Percentiles rank a stretch among this genome's conserved stretches.
Evolutionary conservation across 2,888 invertebrate species (phyloP).

Genomic region (Eupithecia pulchellata): DNA sequence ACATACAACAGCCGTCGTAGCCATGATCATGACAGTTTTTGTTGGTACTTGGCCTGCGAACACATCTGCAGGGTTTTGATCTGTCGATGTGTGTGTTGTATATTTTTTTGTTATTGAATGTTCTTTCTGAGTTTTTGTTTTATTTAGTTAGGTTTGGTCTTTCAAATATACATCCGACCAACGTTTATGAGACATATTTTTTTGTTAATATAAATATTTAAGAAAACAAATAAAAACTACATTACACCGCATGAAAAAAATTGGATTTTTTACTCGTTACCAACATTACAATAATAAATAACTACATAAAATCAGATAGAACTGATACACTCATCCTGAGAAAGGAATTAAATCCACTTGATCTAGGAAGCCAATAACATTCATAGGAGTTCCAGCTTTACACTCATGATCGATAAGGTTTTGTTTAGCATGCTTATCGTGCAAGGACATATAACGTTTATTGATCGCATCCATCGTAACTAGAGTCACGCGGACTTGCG

Average conservation of each 20-base stretch:
- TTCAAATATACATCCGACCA: too few relatives aligned
- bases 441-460: conserved; percentile 65
- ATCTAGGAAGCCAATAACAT: conserved; percentile 50
- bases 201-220: neutral
- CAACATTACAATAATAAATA: conserved; percentile 32
- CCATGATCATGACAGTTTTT: conserved; percentile 67
- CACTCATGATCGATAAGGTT: conserved; percentile 48
- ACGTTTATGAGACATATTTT: conserved; percentile 10
- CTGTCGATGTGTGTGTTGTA: conserved; percentile 56
- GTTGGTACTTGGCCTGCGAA: conserved; percentile 68
- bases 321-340: conserved; percentile 59
- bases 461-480: conserved; percentile 65
- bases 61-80: conserved; percentile 76
- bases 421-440: conserved; percentile 51
- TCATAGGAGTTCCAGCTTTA: conserved; percentile 54
- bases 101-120: conserved; percentile 60
- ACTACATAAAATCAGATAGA: conserved; percentile 46
- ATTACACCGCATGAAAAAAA: conserved; percentile 1
- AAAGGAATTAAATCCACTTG: conserved; percentile 68
- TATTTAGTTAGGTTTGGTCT: neutral
- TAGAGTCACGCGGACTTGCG: conserved; percentile 83
- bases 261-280: conserved; percentile 19
- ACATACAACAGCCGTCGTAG: conserved; percentile 38
- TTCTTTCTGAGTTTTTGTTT: conserved; percentile 50
- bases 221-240: neutral